Conservation (phyloP, 1,140 invertebrate species). For the Lasioglossum baleicum region DNA sequence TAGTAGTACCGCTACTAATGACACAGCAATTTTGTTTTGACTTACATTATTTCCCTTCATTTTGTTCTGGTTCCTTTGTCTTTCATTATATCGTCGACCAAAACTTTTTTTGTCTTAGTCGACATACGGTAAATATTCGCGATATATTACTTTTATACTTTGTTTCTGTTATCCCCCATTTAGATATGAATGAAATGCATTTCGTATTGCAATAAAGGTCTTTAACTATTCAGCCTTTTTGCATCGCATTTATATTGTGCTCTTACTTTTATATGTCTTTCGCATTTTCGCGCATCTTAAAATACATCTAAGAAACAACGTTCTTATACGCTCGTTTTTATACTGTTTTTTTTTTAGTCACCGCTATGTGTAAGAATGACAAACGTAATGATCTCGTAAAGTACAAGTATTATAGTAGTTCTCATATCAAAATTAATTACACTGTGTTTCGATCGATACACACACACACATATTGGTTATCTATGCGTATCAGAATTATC, state of each 20-base stretch:
- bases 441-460: conserved; percentile 57
- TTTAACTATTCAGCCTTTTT: conserved; percentile 61
- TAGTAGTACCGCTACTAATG: conserved; percentile 78
- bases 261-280: conserved; percentile 28
- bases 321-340: conserved; percentile 40
- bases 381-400: conserved; percentile 62
- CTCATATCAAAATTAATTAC: conserved; percentile 65
- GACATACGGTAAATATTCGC: conserved; percentile 66
- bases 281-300: conserved; percentile 57
- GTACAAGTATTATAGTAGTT: conserved; percentile 68
- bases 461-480: conserved; percentile 47
- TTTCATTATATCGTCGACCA: conserved; percentile 65
- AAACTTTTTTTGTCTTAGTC: conserved; percentile 68
- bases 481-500: conserved; percentile 62
- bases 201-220: conserved; percentile 61
- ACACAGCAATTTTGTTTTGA: conserved; percentile 77
- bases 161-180: conserved; percentile 61
- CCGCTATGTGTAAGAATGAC: conserved; percentile 57
- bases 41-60: conserved; percentile 73
- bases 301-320: conserved; percentile 56
- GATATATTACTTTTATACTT: conserved; percentile 51
- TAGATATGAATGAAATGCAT: conserved; percentile 57
- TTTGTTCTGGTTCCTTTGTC: conserved; percentile 63
- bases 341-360: conserved; percentile 42
- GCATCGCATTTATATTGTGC: conserved; percentile 52